A percentile compares a stretch with the other conserved stretches of the same genome.
Conservation (phyloP, 37 sponge, comb jelly and placozoan species). For the Mnemiopsis leidyi region DNA sequence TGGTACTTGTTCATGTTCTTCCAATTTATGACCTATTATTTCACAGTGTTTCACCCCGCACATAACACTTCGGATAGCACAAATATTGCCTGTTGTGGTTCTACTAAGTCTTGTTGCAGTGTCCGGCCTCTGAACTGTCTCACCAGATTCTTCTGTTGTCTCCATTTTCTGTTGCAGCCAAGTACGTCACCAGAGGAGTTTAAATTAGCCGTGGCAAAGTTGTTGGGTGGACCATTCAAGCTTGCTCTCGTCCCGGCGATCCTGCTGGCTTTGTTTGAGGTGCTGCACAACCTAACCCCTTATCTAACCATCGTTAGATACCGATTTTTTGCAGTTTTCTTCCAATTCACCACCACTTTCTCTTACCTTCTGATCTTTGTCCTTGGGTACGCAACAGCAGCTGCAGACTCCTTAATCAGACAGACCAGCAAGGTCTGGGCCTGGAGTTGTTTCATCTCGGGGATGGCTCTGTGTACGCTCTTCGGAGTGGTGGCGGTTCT, state of each 20-base stretch:
- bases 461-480: not conserved
- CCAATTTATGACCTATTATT: not conserved
- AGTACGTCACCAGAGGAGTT: not conserved
- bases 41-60: slow-evolving; percentile 14
- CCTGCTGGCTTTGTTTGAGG: not conserved
- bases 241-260: not conserved
- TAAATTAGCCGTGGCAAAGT: not conserved
- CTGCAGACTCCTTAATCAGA: not conserved
- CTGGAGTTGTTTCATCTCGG: not conserved
- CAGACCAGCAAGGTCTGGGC: not conserved
- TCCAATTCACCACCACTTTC: slow-evolving; percentile 2
- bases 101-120: not conserved
- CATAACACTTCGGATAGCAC: not conserved
- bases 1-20: not conserved
- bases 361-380: not conserved
- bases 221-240: not conserved
- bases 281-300: not conserved
- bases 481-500: not conserved
- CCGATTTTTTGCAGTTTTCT: not conserved
- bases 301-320: not conserved
- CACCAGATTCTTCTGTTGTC: not conserved
- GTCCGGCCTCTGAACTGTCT: not conserved
- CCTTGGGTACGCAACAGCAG: not conserved
- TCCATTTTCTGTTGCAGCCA: not conserved
- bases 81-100: not conserved